A percentile compares a stretch with the other conserved stretches of the same genome.
Evolutionary conservation across 2,888 invertebrate genomes (phyloP).

Genomic region (Linyphia triangularis): DNA sequence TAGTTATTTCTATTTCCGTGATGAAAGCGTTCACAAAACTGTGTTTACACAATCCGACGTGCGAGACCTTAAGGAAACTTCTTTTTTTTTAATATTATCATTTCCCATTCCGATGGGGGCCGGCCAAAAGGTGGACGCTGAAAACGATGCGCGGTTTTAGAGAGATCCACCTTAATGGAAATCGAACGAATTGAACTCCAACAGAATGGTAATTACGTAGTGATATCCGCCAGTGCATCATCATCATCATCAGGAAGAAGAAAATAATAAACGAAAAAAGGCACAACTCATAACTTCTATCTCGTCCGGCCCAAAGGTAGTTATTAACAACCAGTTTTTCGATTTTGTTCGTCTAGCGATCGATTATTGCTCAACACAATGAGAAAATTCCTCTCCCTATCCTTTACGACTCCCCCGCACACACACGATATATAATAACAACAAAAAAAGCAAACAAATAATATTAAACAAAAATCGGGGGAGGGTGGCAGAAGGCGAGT

Average conservation of each 20-base stretch:
- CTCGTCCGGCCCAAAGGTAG: constrained; percentile 50
- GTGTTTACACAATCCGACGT: constrained; percentile 45
- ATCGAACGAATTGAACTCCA: constrained; percentile 72
- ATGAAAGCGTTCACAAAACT: constrained; percentile 15
- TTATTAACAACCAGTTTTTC: constrained; percentile 75
- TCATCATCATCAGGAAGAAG: constrained; percentile 59
- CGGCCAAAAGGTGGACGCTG: constrained; percentile 1
- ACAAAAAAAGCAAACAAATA: constrained; percentile 30
- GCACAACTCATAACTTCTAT: constrained; percentile 39
- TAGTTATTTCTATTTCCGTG: constrained; percentile 34
- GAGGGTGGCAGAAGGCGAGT: constrained; percentile 36
- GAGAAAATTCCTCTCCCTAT: constrained; percentile 60
- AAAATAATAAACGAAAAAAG: constrained; percentile 7
- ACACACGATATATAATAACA: constrained; percentile 51
- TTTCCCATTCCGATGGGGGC: not conserved
- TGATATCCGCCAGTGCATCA: constrained; percentile 66
- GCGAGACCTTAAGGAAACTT: constrained; percentile 37
- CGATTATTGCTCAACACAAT: constrained; percentile 74
- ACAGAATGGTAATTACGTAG: constrained; percentile 66
- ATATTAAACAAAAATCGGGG: constrained; percentile 20
- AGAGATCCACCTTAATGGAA: constrained; percentile 67
- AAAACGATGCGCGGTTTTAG: constrained; percentile 1
- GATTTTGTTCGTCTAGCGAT: constrained; percentile 72
- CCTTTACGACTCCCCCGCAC: constrained; percentile 65
- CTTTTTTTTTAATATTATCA: constrained; percentile 2